Evolutionary conservation across 2,888 invertebrate genomes (phyloP).

Genomic region (Strigamia crassipes): DNA sequence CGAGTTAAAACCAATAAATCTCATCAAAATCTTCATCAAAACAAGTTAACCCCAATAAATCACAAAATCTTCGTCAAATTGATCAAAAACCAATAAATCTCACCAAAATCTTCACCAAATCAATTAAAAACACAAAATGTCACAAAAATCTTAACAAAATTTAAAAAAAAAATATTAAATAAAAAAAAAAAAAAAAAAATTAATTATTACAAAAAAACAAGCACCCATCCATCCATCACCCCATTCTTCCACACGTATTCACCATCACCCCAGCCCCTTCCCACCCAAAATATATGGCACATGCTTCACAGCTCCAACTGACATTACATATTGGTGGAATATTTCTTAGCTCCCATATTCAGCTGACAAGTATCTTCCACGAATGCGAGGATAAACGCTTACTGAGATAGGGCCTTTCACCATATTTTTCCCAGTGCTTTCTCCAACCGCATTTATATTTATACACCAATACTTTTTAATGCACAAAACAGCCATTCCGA

Average conservation of each 20-base stretch:
- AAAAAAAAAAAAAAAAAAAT: slow-evolving; percentile 13
- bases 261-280: not conserved
- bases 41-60: too few relatives aligned
- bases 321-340: slow-evolving; percentile 14
- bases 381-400: slow-evolving; percentile 23
- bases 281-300: not conserved
- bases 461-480: slow-evolving; percentile 7
- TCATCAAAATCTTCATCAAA: too few relatives aligned
- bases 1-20: too few relatives aligned
- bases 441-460: not conserved
- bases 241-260: not conserved
- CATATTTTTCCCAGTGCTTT: not conserved
- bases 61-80: too few relatives aligned
- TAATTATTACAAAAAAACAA: not conserved
- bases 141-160: not conserved
- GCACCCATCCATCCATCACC: not conserved
- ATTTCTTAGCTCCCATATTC: slow-evolving; percentile 24
- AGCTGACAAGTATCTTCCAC: slow-evolving; percentile 17
- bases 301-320: not conserved
- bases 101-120: too few relatives aligned
- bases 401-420: not conserved
- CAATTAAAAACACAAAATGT: not conserved
- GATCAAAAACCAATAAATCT: too few relatives aligned
- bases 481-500: not conserved
- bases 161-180: not conserved